These are phyloP conservation scores for Lochmaea capreae DNA, from an alignment of 2,888 invertebrate genomes.

Conservation along the genomic window DNA sequence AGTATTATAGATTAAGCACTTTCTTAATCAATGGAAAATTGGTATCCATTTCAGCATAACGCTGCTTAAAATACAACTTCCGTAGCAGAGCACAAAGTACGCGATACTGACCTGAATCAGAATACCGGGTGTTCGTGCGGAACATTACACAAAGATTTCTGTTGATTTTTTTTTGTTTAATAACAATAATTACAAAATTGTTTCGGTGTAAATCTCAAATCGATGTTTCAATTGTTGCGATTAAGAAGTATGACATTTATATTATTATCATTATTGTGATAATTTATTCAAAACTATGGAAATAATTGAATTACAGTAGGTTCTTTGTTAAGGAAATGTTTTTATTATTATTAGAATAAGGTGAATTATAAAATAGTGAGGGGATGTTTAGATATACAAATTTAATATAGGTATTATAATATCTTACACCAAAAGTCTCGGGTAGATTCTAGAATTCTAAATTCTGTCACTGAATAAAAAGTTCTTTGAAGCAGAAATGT, in stretches of 20 bases:
- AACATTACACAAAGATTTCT: slow-evolving; percentile 44
- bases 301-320: no score
- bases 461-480: no score
- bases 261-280: background rate
- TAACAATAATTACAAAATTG: slow-evolving; percentile 28
- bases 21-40: slow-evolving; percentile 5
- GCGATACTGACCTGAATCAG: slow-evolving; percentile 46
- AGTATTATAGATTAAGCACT: background rate
- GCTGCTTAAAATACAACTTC: slow-evolving; percentile 2
- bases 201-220: slow-evolving; percentile 20
- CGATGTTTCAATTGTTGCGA: background rate
- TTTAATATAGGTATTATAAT: no score
- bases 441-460: no score
- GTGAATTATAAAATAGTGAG: no score
- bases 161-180: slow-evolving; percentile 24
- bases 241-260: background rate
- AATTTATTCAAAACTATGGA: no score
- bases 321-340: no score
- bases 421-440: no score
- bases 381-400: no score
- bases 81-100: slow-evolving; percentile 29
- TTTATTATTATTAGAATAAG: no score
- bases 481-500: no score
- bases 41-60: slow-evolving; percentile 2
- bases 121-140: slow-evolving; percentile 51